phyloP scores from a whole-genome alignment of 2,113 vertebrate species.

The Montifringilla adamsi region DNA sequence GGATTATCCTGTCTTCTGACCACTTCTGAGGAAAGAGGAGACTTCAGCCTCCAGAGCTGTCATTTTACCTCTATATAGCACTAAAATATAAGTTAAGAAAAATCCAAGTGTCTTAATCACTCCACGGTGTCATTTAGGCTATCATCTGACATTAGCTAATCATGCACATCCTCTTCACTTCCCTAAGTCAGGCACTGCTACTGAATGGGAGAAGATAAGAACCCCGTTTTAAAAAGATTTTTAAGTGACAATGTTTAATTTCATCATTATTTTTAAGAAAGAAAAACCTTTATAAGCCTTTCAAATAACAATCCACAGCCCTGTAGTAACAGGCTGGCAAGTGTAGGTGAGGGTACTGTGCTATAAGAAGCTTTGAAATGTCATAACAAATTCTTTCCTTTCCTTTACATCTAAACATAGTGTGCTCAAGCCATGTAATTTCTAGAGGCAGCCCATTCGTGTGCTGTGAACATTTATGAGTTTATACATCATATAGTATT shows the following conservation, averaged over 20 bases:
- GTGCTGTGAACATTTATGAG: not conserved
- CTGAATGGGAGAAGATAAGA: slow-evolving; percentile 10
- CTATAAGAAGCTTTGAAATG: slow-evolving; percentile 64
- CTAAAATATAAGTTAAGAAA: not conserved
- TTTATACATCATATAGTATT: not conserved
- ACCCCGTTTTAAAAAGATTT: slow-evolving; percentile 26
- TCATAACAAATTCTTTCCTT: slow-evolving; percentile 29
- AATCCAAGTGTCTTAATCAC: not conserved
- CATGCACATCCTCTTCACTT: slow-evolving; percentile 17
- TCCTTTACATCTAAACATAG: not conserved
- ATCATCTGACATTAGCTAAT: not conserved
- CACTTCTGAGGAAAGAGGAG: not conserved
- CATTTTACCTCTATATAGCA: not conserved
- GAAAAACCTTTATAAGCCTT: slow-evolving; percentile 40
- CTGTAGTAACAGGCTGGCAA: slow-evolving; percentile 21
- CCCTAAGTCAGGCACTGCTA: not conserved
- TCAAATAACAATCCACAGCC: slow-evolving; percentile 50
- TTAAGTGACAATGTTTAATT: slow-evolving; percentile 39
- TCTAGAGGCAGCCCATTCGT: not conserved
- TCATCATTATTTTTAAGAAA: slow-evolving; percentile 34
- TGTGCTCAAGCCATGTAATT: not conserved
- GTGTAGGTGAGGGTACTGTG: slow-evolving; percentile 12
- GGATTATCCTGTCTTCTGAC: not conserved
- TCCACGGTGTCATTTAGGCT: not conserved
- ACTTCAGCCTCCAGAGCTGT: not conserved